Conservation (phyloP, 2,888 invertebrate genomes). For the Oscheius sp. region DNA sequence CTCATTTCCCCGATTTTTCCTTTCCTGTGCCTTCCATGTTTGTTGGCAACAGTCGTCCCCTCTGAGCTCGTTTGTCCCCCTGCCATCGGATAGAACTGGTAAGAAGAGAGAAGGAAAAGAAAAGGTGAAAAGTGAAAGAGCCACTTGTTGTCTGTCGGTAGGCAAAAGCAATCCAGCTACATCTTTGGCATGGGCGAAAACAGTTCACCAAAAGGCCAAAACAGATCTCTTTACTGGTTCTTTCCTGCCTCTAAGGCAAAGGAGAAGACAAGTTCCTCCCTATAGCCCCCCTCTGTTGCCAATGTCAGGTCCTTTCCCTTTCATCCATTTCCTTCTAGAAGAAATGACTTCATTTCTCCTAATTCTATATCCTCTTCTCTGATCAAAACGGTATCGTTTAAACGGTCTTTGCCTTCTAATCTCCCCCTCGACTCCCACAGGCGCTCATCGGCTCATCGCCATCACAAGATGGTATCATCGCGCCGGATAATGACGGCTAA, state of each 20-base stretch:
- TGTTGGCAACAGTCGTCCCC: conserved; percentile 3
- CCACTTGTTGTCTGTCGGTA: conserved; percentile 17
- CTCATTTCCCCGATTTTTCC: neutral
- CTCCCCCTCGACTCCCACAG: neutral
- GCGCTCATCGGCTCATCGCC: too few relatives aligned
- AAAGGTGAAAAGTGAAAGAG: conserved; percentile 7
- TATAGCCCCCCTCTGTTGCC: neutral
- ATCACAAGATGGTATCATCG: too few relatives aligned
- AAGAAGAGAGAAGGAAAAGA: neutral
- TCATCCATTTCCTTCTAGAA: conserved; percentile 2
- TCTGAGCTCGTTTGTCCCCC: neutral
- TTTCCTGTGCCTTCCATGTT: conserved; percentile 3
- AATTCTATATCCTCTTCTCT: neutral
- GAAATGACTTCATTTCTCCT: neutral
- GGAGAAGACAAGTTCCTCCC: too few relatives aligned
- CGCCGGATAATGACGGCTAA: too few relatives aligned
- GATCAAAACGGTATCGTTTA: neutral
- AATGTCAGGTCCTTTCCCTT: conserved; percentile 29
- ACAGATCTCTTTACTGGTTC: conserved; percentile 33
- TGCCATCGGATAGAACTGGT: conserved; percentile 25
- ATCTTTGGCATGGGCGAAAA: conserved; percentile 32
- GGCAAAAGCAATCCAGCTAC: conserved; percentile 30
- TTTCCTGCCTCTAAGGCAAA: neutral
- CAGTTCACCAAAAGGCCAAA: conserved; percentile 19
- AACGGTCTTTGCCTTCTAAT: neutral